Evolutionary conservation across 2,797 vertebrate genomes (phyloP).

Genomic region (Linurgus olivaceus): DNA sequence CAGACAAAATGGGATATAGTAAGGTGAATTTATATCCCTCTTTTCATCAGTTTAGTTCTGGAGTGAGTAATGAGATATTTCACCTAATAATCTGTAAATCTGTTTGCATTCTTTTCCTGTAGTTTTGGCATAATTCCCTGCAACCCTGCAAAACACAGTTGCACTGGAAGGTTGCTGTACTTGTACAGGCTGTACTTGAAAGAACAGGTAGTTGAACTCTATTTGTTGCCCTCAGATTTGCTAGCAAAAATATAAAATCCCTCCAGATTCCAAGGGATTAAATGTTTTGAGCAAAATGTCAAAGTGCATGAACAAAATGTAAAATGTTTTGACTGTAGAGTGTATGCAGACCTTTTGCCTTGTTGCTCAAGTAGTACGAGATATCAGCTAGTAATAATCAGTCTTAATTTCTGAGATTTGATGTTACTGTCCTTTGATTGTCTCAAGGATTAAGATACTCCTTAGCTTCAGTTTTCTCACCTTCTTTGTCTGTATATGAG

Average conservation of each 20-base stretch:
- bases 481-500: background rate
- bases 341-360: background rate
- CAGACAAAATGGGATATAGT: background rate
- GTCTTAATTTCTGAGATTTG: slow-evolving; percentile 33
- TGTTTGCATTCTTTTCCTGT: background rate
- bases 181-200: background rate
- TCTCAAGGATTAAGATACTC: background rate
- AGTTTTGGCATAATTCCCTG: background rate
- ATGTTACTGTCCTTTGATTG: background rate
- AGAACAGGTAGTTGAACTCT: background rate
- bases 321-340: slow-evolving; percentile 1
- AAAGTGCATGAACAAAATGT: slow-evolving; percentile 6
- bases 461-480: background rate
- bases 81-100: background rate
- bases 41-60: background rate
- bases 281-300: background rate
- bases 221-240: background rate
- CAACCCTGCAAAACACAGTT: background rate
- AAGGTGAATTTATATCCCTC: background rate
- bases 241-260: background rate
- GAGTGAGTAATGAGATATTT: background rate
- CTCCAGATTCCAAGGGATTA: background rate
- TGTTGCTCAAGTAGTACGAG: background rate
- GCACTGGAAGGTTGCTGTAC: background rate
- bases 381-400: background rate